Conservation (phyloP, 2,888 invertebrate species). For the Galerucella nymphaeae region DNA sequence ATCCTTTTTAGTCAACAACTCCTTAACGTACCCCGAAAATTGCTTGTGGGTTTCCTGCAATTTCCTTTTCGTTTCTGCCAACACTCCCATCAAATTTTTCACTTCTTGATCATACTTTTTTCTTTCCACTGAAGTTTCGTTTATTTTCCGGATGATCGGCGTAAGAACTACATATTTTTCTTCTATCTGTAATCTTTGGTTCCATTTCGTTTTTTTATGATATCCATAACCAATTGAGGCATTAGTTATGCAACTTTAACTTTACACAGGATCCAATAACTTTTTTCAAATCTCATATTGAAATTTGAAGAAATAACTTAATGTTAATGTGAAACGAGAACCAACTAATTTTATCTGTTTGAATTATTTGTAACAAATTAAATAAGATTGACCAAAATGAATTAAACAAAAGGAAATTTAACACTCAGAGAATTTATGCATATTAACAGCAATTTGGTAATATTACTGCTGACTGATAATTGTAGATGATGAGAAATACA, state of each 20-base stretch:
- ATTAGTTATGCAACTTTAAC: slow-evolving; percentile 13
- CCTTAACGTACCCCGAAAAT: slow-evolving; percentile 55
- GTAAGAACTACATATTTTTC: slow-evolving; percentile 62
- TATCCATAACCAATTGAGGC: slow-evolving; percentile 28
- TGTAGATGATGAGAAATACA: no score
- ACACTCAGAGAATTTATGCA: no score
- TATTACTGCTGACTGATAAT: no score
- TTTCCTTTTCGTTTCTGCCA: slow-evolving; percentile 57
- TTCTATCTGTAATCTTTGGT: slow-evolving; percentile 63
- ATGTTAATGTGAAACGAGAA: no score
- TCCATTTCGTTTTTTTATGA: slow-evolving; percentile 34
- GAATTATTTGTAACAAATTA: no score
- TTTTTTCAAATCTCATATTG: neutral
- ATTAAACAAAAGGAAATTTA: no score
- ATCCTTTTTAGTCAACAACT: slow-evolving; percentile 56
- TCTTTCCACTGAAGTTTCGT: slow-evolving; percentile 57
- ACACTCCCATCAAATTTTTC: slow-evolving; percentile 56
- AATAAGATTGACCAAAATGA: no score
- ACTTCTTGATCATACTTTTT: slow-evolving; percentile 59
- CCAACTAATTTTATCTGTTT: no score
- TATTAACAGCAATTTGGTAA: no score
- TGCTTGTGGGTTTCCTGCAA: slow-evolving; percentile 55
- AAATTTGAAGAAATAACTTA: neutral
- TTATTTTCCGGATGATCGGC: slow-evolving; percentile 60
- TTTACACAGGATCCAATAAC: neutral